phyloP scores from a whole-genome alignment of 2,888 invertebrate species.

The Allolobophora icterica region DNA sequence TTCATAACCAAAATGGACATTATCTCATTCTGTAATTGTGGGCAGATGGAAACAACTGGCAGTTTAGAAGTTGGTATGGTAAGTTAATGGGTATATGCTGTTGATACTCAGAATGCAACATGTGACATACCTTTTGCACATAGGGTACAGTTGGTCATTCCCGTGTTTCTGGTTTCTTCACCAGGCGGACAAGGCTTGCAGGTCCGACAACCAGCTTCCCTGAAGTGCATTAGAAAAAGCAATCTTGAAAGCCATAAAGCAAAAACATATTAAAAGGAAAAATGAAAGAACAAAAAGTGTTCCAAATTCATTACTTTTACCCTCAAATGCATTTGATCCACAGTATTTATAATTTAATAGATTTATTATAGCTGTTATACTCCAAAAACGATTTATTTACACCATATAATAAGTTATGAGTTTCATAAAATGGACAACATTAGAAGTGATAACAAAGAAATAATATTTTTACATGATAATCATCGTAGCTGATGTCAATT shows the following conservation, averaged over 20 bases:
- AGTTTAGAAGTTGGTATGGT: not conserved
- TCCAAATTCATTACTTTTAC: not conserved
- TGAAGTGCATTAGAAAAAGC: not conserved
- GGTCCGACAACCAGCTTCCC: not conserved
- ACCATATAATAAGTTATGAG: not conserved
- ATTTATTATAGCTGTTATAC: not conserved
- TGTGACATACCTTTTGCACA: slow-evolving; percentile 24
- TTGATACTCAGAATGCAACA: not conserved
- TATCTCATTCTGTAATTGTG: not conserved
- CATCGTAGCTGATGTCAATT: not conserved
- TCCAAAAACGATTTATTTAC: not conserved
- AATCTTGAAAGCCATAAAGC: not conserved
- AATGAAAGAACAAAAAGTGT: not conserved
- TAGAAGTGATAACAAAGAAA: not conserved
- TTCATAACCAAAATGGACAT: not conserved
- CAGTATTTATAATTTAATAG: not conserved
- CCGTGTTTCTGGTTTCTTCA: not conserved
- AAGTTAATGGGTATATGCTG: not conserved
- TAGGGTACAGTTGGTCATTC: slow-evolving; percentile 13
- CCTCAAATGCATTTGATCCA: not conserved
- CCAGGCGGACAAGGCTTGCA: not conserved
- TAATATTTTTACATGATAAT: not conserved
- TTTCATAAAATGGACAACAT: not conserved
- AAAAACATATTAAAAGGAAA: not conserved
- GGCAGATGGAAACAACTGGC: not conserved